These are phyloP conservation scores for Symphodus melops DNA, from an alignment of 2,113 vertebrate genomes.

Conservation along the genomic window DNA sequence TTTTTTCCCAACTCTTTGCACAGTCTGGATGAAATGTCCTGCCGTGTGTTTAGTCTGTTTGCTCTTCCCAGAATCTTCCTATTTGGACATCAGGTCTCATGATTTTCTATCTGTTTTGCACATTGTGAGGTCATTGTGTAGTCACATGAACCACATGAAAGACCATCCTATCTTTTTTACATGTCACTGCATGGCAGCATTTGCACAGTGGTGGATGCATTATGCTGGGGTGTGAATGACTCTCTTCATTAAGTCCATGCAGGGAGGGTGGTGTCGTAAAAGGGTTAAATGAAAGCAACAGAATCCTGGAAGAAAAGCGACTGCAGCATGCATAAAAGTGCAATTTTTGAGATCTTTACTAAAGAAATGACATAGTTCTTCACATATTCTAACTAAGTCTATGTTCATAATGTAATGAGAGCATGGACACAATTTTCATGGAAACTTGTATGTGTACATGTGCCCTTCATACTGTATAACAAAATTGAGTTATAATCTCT, in stretches of 20 bases:
- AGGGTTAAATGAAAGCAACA: constrained; percentile 5
- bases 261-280: background rate
- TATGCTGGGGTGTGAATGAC: constrained; percentile 12
- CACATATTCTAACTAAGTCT: too few species aligned
- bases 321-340: background rate
- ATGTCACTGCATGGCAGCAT: constrained; percentile 1
- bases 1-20: constrained; percentile 55
- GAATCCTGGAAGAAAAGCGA: background rate
- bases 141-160: constrained; percentile 23
- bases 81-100: background rate
- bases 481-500: constrained; percentile 33
- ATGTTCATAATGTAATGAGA: background rate
- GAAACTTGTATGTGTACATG: background rate
- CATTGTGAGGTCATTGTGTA: background rate
- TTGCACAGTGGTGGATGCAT: background rate
- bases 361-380: too few species aligned
- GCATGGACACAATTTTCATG: background rate
- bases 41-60: constrained; percentile 22
- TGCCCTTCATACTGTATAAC: background rate
- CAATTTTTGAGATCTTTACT: too few species aligned
- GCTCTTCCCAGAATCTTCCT: constrained; percentile 2
- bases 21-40: constrained; percentile 16
- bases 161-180: background rate
- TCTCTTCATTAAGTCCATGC: background rate
- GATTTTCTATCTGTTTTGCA: constrained; percentile 2